phyloP scores from a whole-genome alignment of 1,140 invertebrate genomes.

The Anoplophora glabripennis region DNA sequence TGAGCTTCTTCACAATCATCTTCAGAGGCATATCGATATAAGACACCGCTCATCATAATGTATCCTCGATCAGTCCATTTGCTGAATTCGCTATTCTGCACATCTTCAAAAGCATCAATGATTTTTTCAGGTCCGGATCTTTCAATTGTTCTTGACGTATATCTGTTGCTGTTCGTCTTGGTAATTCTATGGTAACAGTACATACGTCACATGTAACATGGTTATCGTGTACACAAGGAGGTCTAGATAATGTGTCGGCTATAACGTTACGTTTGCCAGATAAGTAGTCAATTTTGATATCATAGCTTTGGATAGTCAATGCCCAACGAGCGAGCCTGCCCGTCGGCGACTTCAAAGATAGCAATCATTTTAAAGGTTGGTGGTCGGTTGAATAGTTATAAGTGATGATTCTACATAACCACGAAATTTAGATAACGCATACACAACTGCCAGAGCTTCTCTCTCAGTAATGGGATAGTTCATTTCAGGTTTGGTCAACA shows the following conservation, averaged over 20 bases:
- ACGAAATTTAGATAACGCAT: slow-evolving; percentile 44
- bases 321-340: slow-evolving; percentile 31
- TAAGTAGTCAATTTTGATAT: slow-evolving; percentile 26
- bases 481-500: slow-evolving; percentile 41
- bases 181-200: neutral
- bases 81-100: slow-evolving; percentile 1
- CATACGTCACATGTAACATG: slow-evolving; percentile 21
- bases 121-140: slow-evolving; percentile 8
- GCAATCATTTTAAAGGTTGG: slow-evolving; percentile 32
- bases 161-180: too few relatives aligned
- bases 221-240: slow-evolving; percentile 16
- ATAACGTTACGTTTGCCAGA: slow-evolving; percentile 27
- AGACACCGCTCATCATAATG: slow-evolving; percentile 36
- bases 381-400: slow-evolving; percentile 43
- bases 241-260: slow-evolving; percentile 22
- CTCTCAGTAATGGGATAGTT: slow-evolving; percentile 45
- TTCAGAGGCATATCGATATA: slow-evolving; percentile 37
- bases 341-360: slow-evolving; percentile 32
- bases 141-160: neutral
- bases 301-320: slow-evolving; percentile 18
- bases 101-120: slow-evolving; percentile 5
- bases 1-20: slow-evolving; percentile 34
- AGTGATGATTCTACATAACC: slow-evolving; percentile 35
- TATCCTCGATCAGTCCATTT: slow-evolving; percentile 30
- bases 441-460: slow-evolving; percentile 44